Evolutionary conservation across 1,140 invertebrate genomes (phyloP).

Genomic region (Battus philenor): DNA sequence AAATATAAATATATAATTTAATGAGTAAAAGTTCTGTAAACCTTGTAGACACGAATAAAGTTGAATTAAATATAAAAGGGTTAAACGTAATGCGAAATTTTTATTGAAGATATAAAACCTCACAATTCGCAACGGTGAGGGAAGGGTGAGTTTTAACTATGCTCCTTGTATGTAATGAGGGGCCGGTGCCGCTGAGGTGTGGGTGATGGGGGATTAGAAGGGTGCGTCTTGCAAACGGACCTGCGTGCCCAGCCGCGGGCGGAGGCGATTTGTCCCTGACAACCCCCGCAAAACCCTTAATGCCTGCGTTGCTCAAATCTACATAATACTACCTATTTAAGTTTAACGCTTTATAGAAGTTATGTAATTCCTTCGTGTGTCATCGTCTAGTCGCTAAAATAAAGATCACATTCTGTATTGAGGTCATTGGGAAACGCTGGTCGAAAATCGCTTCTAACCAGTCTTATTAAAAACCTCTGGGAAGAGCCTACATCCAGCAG

Average conservation of each 20-base stretch:
- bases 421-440: too few species aligned
- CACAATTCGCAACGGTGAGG: conserved; percentile 33
- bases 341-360: neutral
- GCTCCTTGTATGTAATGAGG: conserved; percentile 64
- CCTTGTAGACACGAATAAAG: too few species aligned
- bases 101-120: conserved; percentile 70
- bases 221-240: conserved; percentile 68
- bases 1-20: too few species aligned
- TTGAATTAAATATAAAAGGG: too few species aligned
- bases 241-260: conserved; percentile 64
- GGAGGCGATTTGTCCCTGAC: conserved; percentile 61
- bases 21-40: too few species aligned
- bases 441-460: too few species aligned
- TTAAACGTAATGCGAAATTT: too few species aligned
- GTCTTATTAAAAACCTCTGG: too few species aligned
- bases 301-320: conserved; percentile 35
- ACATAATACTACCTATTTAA: conserved; percentile 18
- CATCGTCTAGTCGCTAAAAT: too few species aligned
- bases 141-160: conserved; percentile 53
- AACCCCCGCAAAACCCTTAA: conserved; percentile 44
- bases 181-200: conserved; percentile 15
- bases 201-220: conserved; percentile 44
- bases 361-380: neutral
- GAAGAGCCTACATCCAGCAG: too few species aligned
- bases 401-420: too few species aligned